phyloP scores from a whole-genome alignment of 2,888 invertebrate species.

The Lochmaea capreae region DNA sequence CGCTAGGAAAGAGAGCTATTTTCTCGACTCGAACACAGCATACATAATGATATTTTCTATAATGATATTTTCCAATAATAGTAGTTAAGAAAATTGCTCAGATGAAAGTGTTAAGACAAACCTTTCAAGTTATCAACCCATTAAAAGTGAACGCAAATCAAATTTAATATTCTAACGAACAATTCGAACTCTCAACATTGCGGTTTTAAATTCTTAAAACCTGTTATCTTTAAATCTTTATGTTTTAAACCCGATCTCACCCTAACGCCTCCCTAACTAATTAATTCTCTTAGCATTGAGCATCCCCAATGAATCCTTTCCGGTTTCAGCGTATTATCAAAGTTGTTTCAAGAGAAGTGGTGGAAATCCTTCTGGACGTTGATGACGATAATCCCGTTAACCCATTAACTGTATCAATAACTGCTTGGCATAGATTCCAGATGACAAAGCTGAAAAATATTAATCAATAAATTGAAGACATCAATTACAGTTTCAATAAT shows the following conservation, averaged over 20 bases:
- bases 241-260: not conserved
- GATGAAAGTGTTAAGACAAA: no score
- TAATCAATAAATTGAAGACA: not conserved
- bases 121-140: no score
- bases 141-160: no score
- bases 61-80: no score
- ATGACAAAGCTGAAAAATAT: not conserved
- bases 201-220: not conserved
- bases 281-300: slow-evolving; percentile 11
- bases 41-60: no score
- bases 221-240: not conserved
- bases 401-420: slow-evolving; percentile 14
- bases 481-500: slow-evolving; percentile 8
- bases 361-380: slow-evolving; percentile 8
- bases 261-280: no score
- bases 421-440: not conserved
- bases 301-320: slow-evolving; percentile 3
- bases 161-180: no score
- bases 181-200: no score
- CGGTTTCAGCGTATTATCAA: slow-evolving; percentile 12
- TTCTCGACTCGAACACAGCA: no score
- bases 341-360: slow-evolving; percentile 6
- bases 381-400: slow-evolving; percentile 13
- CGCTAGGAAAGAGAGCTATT: no score
- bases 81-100: no score